These are phyloP conservation scores for Calliopsis andreniformis DNA, from an alignment of 1,140 invertebrate species.

Conservation along the genomic window DNA sequence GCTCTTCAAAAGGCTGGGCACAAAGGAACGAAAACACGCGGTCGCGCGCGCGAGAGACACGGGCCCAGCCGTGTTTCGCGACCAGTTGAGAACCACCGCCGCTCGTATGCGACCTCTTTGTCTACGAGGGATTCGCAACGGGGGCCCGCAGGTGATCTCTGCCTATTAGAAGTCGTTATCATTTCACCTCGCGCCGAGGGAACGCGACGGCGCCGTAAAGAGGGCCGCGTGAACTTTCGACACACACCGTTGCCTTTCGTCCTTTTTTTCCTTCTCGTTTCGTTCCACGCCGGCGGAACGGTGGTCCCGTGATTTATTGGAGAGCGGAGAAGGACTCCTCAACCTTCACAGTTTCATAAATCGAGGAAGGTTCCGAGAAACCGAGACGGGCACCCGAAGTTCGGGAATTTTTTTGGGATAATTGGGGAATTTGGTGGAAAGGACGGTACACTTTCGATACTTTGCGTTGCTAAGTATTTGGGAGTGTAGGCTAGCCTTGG, in stretches of 20 bases:
- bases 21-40: constrained; percentile 61
- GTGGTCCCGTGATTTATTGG: constrained; percentile 36
- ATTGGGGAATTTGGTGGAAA: constrained; percentile 26
- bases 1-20: constrained; percentile 66
- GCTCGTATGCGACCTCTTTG: constrained; percentile 63
- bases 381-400: background rate
- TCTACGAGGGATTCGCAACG: constrained; percentile 60
- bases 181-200: constrained; percentile 15
- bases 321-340: constrained; percentile 22
- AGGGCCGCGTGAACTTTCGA: constrained; percentile 52
- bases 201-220: constrained; percentile 1
- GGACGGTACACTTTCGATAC: background rate
- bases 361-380: constrained; percentile 10
- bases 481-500: too few species aligned
- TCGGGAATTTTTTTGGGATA: constrained; percentile 6
- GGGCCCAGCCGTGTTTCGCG: constrained; percentile 21
- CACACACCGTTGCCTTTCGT: background rate
- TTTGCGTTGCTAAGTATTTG: background rate
- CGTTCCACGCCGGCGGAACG: background rate
- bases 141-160: constrained; percentile 32
- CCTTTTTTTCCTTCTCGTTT: constrained; percentile 28
- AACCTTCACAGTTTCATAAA: constrained; percentile 44
- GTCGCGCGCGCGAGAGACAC: too few species aligned
- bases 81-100: constrained; percentile 62
- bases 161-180: constrained; percentile 67